phyloP scores from a whole-genome alignment of 2,797 vertebrate species.

The Alosa sapidissima region DNA sequence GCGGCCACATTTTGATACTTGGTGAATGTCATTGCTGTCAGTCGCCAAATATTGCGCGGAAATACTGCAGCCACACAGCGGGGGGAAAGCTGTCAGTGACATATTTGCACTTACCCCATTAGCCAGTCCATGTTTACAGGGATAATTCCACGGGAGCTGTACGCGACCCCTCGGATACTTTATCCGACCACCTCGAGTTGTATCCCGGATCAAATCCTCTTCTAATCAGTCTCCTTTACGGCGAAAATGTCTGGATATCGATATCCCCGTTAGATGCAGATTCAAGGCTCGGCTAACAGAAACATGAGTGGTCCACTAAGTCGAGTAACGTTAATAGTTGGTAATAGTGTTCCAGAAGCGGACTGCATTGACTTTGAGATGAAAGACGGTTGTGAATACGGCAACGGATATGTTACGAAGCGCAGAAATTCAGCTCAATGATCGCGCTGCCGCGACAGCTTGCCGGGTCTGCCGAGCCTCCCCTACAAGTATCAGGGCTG shows the following conservation, averaged over 20 bases:
- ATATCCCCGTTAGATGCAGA: background rate
- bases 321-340: constrained; percentile 38
- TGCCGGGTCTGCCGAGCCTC: constrained; percentile 15
- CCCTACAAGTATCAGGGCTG: constrained; percentile 32
- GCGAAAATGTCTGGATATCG: background rate
- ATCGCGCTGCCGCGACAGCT: constrained; percentile 45
- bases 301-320: constrained; percentile 37
- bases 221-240: background rate
- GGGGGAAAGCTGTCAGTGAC: constrained; percentile 44
- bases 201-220: constrained; percentile 26
- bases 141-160: constrained; percentile 72
- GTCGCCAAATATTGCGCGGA: background rate
- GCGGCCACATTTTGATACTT: background rate
- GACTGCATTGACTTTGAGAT: constrained; percentile 63
- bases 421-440: constrained; percentile 43
- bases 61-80: background rate
- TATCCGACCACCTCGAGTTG: constrained; percentile 34
- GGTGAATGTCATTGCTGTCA: background rate
- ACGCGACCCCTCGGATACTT: constrained; percentile 61
- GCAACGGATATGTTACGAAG: constrained; percentile 37
- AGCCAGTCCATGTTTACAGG: constrained; percentile 89
- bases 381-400: constrained; percentile 44
- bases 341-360: constrained; percentile 48
- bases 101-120: constrained; percentile 86
- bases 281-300: constrained; percentile 25